These are phyloP conservation scores for Aplodontia rufa DNA, from an alignment of 2,113 vertebrate genomes.

Conservation along the genomic window DNA sequence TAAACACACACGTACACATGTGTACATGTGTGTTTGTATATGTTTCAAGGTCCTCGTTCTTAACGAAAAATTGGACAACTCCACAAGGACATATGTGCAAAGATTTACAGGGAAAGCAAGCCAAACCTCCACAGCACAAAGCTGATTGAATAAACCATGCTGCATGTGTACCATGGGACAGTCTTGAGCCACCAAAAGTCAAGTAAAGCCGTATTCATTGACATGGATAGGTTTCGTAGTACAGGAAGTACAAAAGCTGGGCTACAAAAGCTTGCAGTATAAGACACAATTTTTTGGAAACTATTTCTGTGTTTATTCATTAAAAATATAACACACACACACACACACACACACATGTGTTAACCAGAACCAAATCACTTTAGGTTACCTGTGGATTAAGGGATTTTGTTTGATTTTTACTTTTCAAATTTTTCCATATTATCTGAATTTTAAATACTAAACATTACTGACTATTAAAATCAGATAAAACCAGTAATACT, in stretches of 20 bases:
- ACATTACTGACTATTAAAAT: conserved; percentile 18
- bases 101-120: background rate
- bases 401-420: conserved; percentile 29
- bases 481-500: background rate
- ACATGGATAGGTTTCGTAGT: background rate
- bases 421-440: background rate
- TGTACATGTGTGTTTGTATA: no score
- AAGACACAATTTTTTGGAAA: background rate
- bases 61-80: conserved; percentile 8
- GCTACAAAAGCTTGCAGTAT: background rate
- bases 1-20: background rate
- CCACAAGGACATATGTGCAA: background rate
- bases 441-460: conserved; percentile 48
- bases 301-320: background rate
- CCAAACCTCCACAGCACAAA: background rate
- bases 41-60: background rate
- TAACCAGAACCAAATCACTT: background rate
- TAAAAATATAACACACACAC: background rate
- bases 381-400: background rate
- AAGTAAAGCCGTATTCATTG: background rate
- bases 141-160: background rate
- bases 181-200: background rate
- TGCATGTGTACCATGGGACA: background rate
- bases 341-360: background rate
- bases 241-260: background rate